Evolutionary conservation across 2,888 invertebrate genomes (phyloP).

Genomic region (Pollenia amentaria): DNA sequence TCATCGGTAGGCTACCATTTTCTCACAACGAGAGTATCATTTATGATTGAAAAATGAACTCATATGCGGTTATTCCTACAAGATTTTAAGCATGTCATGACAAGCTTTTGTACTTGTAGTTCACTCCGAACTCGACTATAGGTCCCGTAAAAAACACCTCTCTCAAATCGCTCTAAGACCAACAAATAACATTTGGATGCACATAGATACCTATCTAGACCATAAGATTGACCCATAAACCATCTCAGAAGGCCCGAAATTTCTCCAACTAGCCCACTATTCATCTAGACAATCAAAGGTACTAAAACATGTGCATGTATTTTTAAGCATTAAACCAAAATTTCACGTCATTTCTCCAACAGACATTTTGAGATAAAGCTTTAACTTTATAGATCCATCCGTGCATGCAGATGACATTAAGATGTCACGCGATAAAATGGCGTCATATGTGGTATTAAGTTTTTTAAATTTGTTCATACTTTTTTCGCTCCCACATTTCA

Average conservation of each 20-base stretch:
- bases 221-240: no score
- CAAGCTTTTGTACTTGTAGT: no score
- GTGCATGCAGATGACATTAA: conserved; percentile 63
- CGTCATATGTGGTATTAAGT: conserved; percentile 60
- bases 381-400: conserved; percentile 30
- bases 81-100: no score
- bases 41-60: no score
- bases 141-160: no score
- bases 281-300: conserved; percentile 5
- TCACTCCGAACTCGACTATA: no score
- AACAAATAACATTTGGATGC: no score
- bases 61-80: no score
- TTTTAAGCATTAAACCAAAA: conserved; percentile 4
- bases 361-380: conserved; percentile 32
- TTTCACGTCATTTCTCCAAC: background rate
- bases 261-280: background rate
- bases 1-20: no score
- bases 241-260: background rate
- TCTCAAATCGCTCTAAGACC: no score
- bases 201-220: no score
- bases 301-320: background rate
- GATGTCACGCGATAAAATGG: conserved; percentile 71
- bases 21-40: no score
- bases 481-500: conserved; percentile 2
- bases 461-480: conserved; percentile 3